Base-by-base conservation (phyloP, 2,888 invertebrate genomes). In the Brenthis hecate region DNA sequence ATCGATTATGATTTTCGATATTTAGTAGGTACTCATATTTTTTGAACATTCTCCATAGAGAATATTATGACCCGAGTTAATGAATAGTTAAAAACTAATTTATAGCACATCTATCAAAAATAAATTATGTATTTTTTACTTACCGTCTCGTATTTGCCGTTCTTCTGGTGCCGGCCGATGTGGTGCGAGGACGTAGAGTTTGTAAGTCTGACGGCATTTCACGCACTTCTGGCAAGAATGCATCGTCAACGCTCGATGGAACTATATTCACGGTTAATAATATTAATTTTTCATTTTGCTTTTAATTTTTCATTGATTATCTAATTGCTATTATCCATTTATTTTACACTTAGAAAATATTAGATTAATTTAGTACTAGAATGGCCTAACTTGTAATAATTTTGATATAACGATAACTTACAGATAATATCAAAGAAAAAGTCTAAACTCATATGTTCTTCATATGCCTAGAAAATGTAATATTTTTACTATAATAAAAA, bases 61-160 rank as follows among this genome's bases (percentile, higher is more conserved):
- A 28, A 28, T 28, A 5, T 5, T 6, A 16, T 2, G 48, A 23
- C 48, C 23, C 36, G n/a, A 50, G 50, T 28, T 16, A 50, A 50
- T 6, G 13, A 54, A 62, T 43, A 1, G 1, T 54, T 19, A 62
- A 54, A 43, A 54, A 36, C 36, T 53, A 62, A 36, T 53, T 36
- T 36, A 23, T 54, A 36, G 53, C 62, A 43, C 53, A 23, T 54
- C 19, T 71, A 57, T 62, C 36, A 53, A 55, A 36, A 6, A 19
- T 47, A 8, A 14, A 48, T 32, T 28, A 43, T 50, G 23, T 8
- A 1, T 19, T 19, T 19, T 19, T 19, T 43, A 73, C 81, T 74
- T 87, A 92, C 92, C 92, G 83, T 77, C 92, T 86, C 0, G 92
- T 78, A 77, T 92, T 92, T 6, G 92, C 90, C 11, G 91, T 92